A percentile compares a stretch with the other conserved stretches of the same genome.
Evolutionary conservation across 2,888 invertebrate genomes (phyloP).

Genomic region (Drosophila paranaensis): DNA sequence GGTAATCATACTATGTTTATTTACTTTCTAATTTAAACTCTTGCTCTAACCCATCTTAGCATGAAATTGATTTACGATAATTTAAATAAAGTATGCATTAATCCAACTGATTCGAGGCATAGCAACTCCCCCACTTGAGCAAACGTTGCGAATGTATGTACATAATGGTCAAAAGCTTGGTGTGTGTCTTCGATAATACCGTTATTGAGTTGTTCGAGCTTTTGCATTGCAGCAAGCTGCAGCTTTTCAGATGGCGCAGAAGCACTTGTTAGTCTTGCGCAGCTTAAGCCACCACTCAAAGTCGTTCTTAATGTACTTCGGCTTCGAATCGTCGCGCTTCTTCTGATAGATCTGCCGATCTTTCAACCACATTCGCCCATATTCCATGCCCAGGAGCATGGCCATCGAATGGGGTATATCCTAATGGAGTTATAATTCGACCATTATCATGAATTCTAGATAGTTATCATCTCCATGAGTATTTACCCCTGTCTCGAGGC

Average conservation of each 20-base stretch:
- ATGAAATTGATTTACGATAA: background rate
- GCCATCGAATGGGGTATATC: slow-evolving; percentile 50
- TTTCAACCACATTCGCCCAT: slow-evolving; percentile 63
- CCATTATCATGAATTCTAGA: background rate
- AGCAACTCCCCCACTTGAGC: background rate
- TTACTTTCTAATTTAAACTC: background rate
- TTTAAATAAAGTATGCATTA: slow-evolving; percentile 5
- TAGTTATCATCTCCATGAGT: too few species aligned
- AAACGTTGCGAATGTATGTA: background rate
- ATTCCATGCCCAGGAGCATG: slow-evolving; percentile 63
- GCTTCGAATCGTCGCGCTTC: slow-evolving; percentile 32
- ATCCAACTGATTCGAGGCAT: background rate
- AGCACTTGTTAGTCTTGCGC: slow-evolving; percentile 52
- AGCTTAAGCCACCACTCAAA: slow-evolving; percentile 70
- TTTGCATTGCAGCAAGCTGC: background rate
- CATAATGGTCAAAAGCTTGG: slow-evolving; percentile 42
- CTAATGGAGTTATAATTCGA: slow-evolving; percentile 20
- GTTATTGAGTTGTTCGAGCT: slow-evolving; percentile 24
- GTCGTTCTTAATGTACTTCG: slow-evolving; percentile 68
- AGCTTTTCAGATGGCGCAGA: slow-evolving; percentile 50
- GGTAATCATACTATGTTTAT: background rate
- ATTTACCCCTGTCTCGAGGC: slow-evolving; percentile 64
- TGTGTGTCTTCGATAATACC: slow-evolving; percentile 38
- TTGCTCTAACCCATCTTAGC: too few species aligned
- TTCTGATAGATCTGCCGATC: slow-evolving; percentile 57